phyloP scores from a whole-genome alignment of 2,797 vertebrate species.

The Vireo griseus region DNA sequence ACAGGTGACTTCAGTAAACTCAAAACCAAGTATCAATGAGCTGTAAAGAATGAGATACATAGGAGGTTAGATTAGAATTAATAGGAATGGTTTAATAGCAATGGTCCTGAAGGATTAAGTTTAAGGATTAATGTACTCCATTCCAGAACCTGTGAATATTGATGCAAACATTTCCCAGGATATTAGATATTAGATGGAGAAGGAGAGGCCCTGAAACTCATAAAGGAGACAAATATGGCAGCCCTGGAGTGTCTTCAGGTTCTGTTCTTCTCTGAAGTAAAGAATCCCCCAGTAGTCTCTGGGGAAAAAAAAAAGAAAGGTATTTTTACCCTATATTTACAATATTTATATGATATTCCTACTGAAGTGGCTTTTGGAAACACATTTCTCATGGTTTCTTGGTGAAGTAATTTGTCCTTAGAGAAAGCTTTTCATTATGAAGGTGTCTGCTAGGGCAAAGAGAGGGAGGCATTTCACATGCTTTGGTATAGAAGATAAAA shows the following conservation, averaged over 20 bases:
- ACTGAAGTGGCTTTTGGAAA: neutral
- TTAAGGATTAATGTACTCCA: neutral
- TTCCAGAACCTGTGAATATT: neutral
- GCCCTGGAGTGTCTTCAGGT: neutral
- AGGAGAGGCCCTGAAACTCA: neutral
- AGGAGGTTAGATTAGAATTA: neutral
- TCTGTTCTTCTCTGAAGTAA: neutral
- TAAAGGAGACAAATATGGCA: neutral
- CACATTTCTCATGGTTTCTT: neutral
- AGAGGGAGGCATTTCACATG: neutral
- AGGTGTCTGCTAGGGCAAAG: neutral
- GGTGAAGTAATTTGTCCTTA: neutral
- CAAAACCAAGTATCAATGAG: neutral
- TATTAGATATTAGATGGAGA: neutral
- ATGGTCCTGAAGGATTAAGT: neutral
- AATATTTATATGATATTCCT: neutral
- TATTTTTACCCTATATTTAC: neutral
- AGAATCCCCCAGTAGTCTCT: neutral
- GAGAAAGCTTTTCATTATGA: neutral
- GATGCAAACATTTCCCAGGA: neutral
- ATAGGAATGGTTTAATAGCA: neutral
- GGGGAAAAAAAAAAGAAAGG: fast-evolving
- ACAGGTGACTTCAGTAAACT: neutral
- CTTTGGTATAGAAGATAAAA: neutral
- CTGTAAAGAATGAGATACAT: neutral